Evolutionary conservation across 2,797 vertebrate species (phyloP).

Genomic region (Gouania willdenowi): DNA sequence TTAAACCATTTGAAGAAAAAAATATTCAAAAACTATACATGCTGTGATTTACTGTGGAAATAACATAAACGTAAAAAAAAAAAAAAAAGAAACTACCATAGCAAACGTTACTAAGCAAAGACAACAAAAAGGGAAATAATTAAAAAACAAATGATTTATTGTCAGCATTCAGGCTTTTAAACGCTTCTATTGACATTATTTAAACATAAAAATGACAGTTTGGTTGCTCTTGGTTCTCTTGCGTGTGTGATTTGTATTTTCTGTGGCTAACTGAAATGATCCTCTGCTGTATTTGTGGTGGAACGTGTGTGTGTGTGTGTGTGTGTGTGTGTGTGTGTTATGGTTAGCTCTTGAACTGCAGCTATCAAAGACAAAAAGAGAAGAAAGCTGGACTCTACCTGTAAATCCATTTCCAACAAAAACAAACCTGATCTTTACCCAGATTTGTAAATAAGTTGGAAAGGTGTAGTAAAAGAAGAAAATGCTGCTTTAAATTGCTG

Average conservation of each 20-base stretch:
- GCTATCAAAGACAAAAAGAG: slow-evolving; percentile 18
- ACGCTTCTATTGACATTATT: too few species aligned
- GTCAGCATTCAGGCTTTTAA: too few species aligned
- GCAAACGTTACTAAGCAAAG: too few species aligned
- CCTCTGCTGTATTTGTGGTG: slow-evolving; percentile 27
- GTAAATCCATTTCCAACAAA: slow-evolving; percentile 12
- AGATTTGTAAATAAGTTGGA: slow-evolving; percentile 15
- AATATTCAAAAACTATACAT: too few species aligned
- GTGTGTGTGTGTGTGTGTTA: too few species aligned
- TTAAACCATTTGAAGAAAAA: too few species aligned
- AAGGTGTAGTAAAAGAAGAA: slow-evolving; percentile 16
- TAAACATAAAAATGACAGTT: too few species aligned
- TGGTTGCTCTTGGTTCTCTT: slow-evolving; percentile 6
- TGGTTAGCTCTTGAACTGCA: slow-evolving; percentile 10
- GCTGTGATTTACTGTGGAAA: too few species aligned
- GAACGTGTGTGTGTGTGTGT: too few species aligned
- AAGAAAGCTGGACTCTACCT: slow-evolving; percentile 1
- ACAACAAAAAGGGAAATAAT: slow-evolving; percentile 11
- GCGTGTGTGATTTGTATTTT: slow-evolving; percentile 19
- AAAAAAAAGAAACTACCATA: too few species aligned
- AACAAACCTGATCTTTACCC: slow-evolving; percentile 1
- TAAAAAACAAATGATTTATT: too few species aligned
- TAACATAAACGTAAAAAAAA: too few species aligned
- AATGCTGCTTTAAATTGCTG: slow-evolving; percentile 32
- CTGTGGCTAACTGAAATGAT: slow-evolving; percentile 12